Conservation (phyloP, 2,797 vertebrate species). For the Gymnoscopelus braueri region DNA sequence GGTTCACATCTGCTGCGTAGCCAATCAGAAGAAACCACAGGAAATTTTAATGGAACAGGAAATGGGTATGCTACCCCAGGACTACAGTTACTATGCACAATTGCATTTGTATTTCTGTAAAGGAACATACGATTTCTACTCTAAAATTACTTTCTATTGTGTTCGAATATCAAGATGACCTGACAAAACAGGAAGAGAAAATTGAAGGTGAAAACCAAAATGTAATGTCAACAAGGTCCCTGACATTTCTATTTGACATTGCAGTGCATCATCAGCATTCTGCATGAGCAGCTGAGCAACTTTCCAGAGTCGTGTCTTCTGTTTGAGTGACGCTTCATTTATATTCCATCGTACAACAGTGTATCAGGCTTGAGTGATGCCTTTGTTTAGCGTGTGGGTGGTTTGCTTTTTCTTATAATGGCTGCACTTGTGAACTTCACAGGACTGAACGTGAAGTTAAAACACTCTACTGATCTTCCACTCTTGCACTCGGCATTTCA, state of each 20-base stretch:
- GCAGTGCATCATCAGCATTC: conserved; percentile 29
- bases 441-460: conserved; percentile 45
- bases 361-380: background rate
- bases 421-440: conserved; percentile 56
- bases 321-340: conserved; percentile 30
- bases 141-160: conserved; percentile 51
- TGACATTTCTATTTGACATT: conserved; percentile 43
- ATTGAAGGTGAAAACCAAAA: conserved; percentile 36
- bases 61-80: no score
- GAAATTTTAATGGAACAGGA: no score
- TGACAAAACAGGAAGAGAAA: conserved; percentile 35
- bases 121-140: conserved; percentile 42
- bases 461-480: conserved; percentile 40
- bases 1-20: no score
- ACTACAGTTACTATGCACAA: no score
- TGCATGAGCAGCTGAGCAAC: conserved; percentile 41
- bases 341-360: no score
- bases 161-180: conserved; percentile 30
- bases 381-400: conserved; percentile 44
- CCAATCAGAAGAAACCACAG: no score
- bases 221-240: conserved; percentile 15
- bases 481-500: conserved; percentile 61
- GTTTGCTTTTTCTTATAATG: conserved; percentile 54
- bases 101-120: conserved; percentile 14
- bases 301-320: conserved; percentile 45